phyloP scores from a whole-genome alignment of 1,140 invertebrate genomes.

The Bombus huntii region DNA sequence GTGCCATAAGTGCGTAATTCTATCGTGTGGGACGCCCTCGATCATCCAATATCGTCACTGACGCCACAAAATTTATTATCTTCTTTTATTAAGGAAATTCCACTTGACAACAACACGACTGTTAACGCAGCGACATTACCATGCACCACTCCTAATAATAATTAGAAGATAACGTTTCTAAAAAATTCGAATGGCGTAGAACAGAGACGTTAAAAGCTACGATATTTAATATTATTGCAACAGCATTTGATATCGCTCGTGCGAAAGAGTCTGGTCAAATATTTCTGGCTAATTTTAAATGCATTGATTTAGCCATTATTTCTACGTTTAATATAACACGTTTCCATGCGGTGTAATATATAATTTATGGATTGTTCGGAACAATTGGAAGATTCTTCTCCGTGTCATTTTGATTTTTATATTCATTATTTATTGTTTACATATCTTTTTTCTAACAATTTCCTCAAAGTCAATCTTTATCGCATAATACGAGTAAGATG shows the following conservation, averaged over 20 bases:
- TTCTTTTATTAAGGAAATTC: constrained; percentile 39
- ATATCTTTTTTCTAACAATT: background rate
- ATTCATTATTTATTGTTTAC: too few species aligned
- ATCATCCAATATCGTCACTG: constrained; percentile 31
- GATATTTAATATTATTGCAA: background rate
- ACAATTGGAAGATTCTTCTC: too few species aligned
- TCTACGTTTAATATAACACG: background rate
- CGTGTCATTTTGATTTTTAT: too few species aligned
- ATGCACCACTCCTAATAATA: background rate
- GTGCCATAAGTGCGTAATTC: constrained; percentile 52
- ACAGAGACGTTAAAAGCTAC: background rate
- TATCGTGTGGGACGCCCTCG: constrained; percentile 44
- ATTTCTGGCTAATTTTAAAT: background rate
- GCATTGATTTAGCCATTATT: background rate
- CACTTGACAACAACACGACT: constrained; percentile 19
- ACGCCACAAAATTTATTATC: constrained; percentile 30
- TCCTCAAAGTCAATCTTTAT: background rate
- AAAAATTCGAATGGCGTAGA: background rate
- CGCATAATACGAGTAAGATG: background rate
- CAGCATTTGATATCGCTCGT: background rate
- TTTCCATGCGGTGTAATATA: background rate
- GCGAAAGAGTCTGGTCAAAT: background rate
- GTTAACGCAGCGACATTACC: background rate
- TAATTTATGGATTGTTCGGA: background rate
- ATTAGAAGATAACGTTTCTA: background rate